Percentiles rank a stretch among this genome's conserved stretches.
These are phyloP conservation scores for Lerista edwardsae DNA, from an alignment of 2,797 vertebrate species.

Conservation along the genomic window DNA sequence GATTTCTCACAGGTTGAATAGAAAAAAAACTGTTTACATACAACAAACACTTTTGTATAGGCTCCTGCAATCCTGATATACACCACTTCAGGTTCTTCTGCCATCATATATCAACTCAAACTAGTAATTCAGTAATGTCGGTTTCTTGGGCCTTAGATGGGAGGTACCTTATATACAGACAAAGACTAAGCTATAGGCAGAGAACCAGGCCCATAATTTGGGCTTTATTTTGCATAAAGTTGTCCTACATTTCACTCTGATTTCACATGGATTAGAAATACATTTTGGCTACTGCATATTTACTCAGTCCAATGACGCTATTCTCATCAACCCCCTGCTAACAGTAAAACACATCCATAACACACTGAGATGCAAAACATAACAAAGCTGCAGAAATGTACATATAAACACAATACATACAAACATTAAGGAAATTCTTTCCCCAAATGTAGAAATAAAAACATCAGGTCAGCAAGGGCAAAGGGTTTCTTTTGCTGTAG, in stretches of 20 bases:
- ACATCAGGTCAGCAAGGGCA: conserved; percentile 68
- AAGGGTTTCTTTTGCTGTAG: conserved; percentile 55
- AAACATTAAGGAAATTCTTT: not conserved
- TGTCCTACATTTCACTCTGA: not conserved
- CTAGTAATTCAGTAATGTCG: not conserved
- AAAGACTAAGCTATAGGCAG: not conserved
- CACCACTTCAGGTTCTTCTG: not conserved
- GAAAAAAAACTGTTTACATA: not conserved
- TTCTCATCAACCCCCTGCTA: not conserved
- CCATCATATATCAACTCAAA: not conserved
- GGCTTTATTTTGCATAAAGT: not conserved
- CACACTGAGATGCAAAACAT: conserved; percentile 54
- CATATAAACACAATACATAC: not conserved
- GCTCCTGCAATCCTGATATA: not conserved
- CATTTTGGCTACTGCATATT: not conserved
- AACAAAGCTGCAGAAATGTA: conserved; percentile 48
- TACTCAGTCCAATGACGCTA: not conserved
- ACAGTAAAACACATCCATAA: conserved; percentile 28
- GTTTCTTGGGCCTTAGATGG: not conserved
- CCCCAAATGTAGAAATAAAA: conserved; percentile 52
- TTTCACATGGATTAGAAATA: not conserved
- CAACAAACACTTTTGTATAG: not conserved
- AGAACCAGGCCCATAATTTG: not conserved
- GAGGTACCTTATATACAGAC: not conserved
- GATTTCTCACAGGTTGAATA: not conserved